A percentile compares a stretch with the other conserved stretches of the same genome.
phyloP scores from a whole-genome alignment of 2,113 vertebrate species.

The Trinectes maculatus region DNA sequence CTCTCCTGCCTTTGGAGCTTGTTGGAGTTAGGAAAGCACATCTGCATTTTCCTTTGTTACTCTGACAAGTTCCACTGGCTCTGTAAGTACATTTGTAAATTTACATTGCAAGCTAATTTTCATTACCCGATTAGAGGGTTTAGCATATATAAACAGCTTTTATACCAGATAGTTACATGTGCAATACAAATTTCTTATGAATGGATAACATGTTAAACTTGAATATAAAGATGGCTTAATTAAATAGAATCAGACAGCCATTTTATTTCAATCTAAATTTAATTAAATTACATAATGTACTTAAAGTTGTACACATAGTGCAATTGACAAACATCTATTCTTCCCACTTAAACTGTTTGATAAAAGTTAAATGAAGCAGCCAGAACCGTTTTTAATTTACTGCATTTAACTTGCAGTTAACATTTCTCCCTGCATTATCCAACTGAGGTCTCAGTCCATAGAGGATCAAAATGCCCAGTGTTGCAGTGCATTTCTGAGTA shows the following conservation, averaged over 20 bases:
- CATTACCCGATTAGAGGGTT: not conserved
- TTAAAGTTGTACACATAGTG: not conserved
- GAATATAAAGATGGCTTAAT: slow-evolving; percentile 1
- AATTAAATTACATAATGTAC: not conserved
- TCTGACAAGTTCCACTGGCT: not conserved
- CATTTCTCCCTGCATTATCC: not conserved
- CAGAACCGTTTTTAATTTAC: not conserved
- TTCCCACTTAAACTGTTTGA: not conserved
- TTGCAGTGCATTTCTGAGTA: slow-evolving; percentile 11
- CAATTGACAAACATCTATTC: not conserved
- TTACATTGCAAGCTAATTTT: not conserved
- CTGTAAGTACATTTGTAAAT: slow-evolving; percentile 4
- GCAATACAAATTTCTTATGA: slow-evolving; percentile 3
- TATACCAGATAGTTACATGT: slow-evolving; percentile 4
- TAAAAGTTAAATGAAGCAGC: slow-evolving; percentile 12
- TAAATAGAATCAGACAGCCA: not conserved
- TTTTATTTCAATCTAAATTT: not conserved
- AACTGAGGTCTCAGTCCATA: not conserved
- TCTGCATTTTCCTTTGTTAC: not conserved
- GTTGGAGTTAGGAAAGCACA: not conserved
- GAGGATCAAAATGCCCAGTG: not conserved
- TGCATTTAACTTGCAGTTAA: not conserved
- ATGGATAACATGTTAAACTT: not conserved
- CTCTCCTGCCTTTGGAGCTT: slow-evolving; percentile 1
- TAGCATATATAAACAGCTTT: not conserved